Evolutionary conservation across 2,888 invertebrate genomes (phyloP).

Genomic region (Plebejus argus): DNA sequence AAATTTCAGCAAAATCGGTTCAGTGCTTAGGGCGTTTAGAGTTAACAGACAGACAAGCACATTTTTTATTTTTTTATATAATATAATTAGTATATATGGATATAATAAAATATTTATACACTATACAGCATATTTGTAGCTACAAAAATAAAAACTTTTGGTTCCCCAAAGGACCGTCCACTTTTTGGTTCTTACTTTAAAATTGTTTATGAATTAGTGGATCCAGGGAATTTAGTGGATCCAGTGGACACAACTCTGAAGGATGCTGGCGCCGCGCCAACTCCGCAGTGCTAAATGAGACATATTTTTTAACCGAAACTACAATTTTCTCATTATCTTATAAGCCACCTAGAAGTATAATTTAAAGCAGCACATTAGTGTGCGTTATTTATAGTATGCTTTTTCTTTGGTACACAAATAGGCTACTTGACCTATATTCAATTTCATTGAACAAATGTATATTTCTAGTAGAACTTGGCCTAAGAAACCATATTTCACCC

Average conservation of each 20-base stretch:
- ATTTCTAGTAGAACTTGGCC: too few relatives aligned
- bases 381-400: not conserved
- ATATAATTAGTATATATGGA: too few relatives aligned
- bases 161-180: not conserved
- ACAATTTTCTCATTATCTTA: slow-evolving; percentile 14
- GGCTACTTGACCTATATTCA: too few relatives aligned
- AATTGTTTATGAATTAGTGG: slow-evolving; percentile 21
- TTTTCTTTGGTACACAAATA: not conserved
- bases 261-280: slow-evolving; percentile 6
- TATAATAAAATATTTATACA: too few relatives aligned
- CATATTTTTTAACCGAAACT: slow-evolving; percentile 15
- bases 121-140: too few relatives aligned
- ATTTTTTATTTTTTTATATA: too few relatives aligned
- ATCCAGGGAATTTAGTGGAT: not conserved
- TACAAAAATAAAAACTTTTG: not conserved
- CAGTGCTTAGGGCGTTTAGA: too few relatives aligned
- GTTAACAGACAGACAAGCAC: too few relatives aligned
- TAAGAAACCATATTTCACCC: too few relatives aligned
- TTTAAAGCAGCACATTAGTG: slow-evolving; percentile 10
- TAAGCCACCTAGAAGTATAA: slow-evolving; percentile 11
- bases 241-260: slow-evolving; percentile 5
- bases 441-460: too few relatives aligned
- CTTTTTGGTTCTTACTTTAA: not conserved
- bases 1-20: too few relatives aligned
- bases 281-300: slow-evolving; percentile 4